Conservation (phyloP, 2,888 invertebrate species). For the Cacoxenus indagator region DNA sequence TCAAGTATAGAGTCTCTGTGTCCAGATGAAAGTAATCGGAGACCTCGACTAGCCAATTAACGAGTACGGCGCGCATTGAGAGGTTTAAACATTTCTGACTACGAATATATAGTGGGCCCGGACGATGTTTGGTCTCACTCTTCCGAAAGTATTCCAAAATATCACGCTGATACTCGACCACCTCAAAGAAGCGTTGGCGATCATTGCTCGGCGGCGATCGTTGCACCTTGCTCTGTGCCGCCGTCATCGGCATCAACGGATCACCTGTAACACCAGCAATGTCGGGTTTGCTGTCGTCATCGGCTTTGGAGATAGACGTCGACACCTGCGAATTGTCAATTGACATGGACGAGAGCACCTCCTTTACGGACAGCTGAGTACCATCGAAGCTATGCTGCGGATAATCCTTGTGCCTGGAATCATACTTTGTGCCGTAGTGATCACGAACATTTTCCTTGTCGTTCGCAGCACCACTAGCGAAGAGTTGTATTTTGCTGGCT, state of each 20-base stretch:
- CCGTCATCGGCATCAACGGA: not conserved
- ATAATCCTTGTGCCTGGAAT: constrained; percentile 34
- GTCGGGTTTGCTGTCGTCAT: constrained; percentile 60
- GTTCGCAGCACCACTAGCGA: not conserved
- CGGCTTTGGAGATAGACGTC: constrained; percentile 43
- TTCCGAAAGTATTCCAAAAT: constrained; percentile 87
- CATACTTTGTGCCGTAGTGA: constrained; percentile 20
- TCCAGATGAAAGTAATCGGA: constrained; percentile 94
- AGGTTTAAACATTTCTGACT: constrained; percentile 94
- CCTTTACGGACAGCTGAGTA: constrained; percentile 75
- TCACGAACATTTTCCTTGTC: constrained; percentile 55
- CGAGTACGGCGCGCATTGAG: constrained; percentile 92
- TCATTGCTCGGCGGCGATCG: constrained; percentile 73
- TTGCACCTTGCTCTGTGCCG: constrained; percentile 26
- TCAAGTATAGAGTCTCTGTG: constrained; percentile 91
- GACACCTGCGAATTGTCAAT: constrained; percentile 73
- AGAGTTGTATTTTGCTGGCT: constrained; percentile 18
- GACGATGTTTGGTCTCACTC: constrained; percentile 76
- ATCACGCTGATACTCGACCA: constrained; percentile 85
- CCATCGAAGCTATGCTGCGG: constrained; percentile 68
- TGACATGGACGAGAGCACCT: constrained; percentile 77
- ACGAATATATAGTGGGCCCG: constrained; percentile 81
- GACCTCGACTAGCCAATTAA: constrained; percentile 98
- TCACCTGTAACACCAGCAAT: constrained; percentile 53
- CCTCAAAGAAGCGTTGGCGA: constrained; percentile 80